Evolutionary conservation across 2,113 vertebrate genomes (phyloP), one percentile per base, ranked within the genome.

Genomic region (Maylandia zebra): DNA sequence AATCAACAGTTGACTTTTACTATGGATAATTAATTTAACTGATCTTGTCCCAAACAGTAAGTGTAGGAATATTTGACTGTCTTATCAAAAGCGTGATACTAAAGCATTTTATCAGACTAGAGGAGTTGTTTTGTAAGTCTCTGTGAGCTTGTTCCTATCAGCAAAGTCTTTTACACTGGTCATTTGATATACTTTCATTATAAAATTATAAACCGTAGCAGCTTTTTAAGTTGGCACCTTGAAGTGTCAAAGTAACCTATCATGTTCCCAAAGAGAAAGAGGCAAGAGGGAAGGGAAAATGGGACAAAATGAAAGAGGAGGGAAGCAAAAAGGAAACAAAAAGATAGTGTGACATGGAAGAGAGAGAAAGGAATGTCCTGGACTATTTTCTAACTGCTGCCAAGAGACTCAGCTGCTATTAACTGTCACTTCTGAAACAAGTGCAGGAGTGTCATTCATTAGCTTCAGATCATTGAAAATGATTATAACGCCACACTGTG

Each of bases 391-490:
- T 85, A 52, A 90, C 71, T 59, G 84, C 78, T 64, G 81, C 41
- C 50, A 50, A 53, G 76, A 87, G 64, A 78, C 79, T 89, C 48
- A 2, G 45, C 88, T 88, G 36, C 84, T 79, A 86, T 88, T 84
- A 82, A 56, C 86, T 83, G 84, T 87, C 86, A 90, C 86, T 81
- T 80, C 10, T 82, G 53, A 83, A 66, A 87, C 36, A 41, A 88
- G 66, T 93, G 91, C 74, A 22, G n/a, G 41, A 90, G 55, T 34
- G 16, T 74, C 83, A 69, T 94, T 88, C 85, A 87, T 90, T 91
- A 82, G 84, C 78, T 24, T 32, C 55, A 83, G 83, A 84, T 86
- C 86, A 93, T 71, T 86, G 83, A 78, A 55, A 88, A 76, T 59
- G 52, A 88, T 82, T 91, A 82, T 34, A 83, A 83, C 74, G 3